Percentiles rank a stretch among this genome's conserved stretches.
These are phyloP conservation scores for Itoplectis maculator DNA, from an alignment of 2,888 invertebrate species.

Conservation along the genomic window DNA sequence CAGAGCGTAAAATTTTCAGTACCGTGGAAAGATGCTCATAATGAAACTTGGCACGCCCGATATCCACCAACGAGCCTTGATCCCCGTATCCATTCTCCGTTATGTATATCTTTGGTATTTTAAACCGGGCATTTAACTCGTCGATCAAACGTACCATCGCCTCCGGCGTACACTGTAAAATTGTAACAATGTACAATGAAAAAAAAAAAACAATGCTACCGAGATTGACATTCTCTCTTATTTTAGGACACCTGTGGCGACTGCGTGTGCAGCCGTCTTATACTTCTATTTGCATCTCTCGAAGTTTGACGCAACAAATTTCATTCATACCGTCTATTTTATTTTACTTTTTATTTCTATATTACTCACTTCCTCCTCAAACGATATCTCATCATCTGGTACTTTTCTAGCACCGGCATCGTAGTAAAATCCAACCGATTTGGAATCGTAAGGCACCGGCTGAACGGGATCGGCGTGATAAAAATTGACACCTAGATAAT, in stretches of 20 bases:
- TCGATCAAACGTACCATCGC: slow-evolving; percentile 87
- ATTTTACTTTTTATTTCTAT: no score
- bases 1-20: slow-evolving; percentile 71
- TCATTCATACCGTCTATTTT: no score
- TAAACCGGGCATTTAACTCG: slow-evolving; percentile 85
- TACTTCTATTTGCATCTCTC: no score
- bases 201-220: no score
- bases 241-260: no score
- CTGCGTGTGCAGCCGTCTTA: no score
- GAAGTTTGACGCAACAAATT: no score
- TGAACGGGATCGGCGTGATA: slow-evolving; percentile 56
- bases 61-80: slow-evolving; percentile 85
- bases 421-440: slow-evolving; percentile 52
- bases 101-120: slow-evolving; percentile 86
- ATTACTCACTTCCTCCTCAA: slow-evolving; percentile 35
- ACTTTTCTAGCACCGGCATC: slow-evolving; percentile 39
- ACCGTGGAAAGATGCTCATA: slow-evolving; percentile 76
- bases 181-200: no score
- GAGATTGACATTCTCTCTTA: no score
- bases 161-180: slow-evolving; percentile 87
- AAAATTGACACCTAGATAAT: slow-evolving; percentile 76
- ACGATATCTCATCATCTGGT: slow-evolving; percentile 10
- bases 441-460: background rate
- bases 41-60: slow-evolving; percentile 82
- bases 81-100: slow-evolving; percentile 88